Conservation (phyloP, 2,113 vertebrate genomes). For the Ciconia boyciana region DNA sequence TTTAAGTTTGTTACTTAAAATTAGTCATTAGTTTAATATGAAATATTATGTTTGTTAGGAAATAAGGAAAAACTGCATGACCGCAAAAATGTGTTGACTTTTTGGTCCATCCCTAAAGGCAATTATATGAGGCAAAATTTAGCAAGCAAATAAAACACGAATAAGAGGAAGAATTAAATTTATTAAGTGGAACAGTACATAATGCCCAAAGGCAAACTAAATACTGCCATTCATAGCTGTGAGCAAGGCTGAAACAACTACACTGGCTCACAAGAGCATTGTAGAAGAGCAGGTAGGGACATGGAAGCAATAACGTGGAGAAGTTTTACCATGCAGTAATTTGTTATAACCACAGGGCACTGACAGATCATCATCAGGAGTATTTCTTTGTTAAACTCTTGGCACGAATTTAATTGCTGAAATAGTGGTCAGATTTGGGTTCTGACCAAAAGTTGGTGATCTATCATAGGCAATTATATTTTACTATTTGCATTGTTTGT, state of each 20-base stretch:
- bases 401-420: background rate
- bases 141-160: constrained; percentile 14
- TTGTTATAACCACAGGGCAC: background rate
- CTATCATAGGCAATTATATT: background rate
- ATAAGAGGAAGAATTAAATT: constrained; percentile 24
- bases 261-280: background rate
- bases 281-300: background rate
- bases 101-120: background rate
- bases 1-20: background rate
- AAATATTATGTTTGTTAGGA: background rate
- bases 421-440: background rate
- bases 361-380: background rate
- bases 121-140: background rate
- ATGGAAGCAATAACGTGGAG: background rate
- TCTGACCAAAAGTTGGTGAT: background rate
- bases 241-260: background rate
- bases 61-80: background rate
- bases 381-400: background rate
- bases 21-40: background rate
- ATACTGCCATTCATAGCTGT: background rate
- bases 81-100: background rate
- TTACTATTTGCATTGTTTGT: background rate
- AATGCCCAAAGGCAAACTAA: constrained; percentile 41
- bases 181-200: constrained; percentile 28
- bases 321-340: background rate